phyloP scores from a whole-genome alignment of 2,888 invertebrate genomes.

The Dicycla oo region DNA sequence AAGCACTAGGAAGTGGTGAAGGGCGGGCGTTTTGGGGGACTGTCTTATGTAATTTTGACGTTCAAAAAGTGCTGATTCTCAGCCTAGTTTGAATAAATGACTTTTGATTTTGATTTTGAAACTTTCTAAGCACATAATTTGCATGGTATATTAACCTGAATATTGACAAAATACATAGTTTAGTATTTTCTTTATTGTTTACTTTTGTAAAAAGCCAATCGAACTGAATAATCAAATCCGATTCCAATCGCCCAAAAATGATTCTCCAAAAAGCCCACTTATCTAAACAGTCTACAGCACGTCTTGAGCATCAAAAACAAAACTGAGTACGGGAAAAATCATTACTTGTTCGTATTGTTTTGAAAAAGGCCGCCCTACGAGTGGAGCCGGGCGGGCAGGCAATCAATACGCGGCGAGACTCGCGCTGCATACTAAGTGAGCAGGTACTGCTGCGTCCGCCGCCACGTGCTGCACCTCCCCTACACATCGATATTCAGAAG shows the following conservation, averaged over 20 bases:
- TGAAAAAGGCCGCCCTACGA: slow-evolving; percentile 85
- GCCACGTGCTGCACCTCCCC: slow-evolving; percentile 69
- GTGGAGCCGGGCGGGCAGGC: slow-evolving; percentile 75
- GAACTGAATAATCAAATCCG: slow-evolving; percentile 42
- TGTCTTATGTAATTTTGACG: no score
- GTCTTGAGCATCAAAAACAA: slow-evolving; percentile 68
- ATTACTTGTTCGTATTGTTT: slow-evolving; percentile 82
- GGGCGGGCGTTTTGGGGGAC: no score
- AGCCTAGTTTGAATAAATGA: no score
- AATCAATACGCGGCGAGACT: slow-evolving; percentile 92
- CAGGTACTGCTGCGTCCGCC: slow-evolving; percentile 71
- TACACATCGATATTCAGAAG: slow-evolving; percentile 65
- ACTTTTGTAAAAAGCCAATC: slow-evolving; percentile 22
- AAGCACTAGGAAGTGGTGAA: no score
- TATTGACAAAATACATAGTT: neutral
- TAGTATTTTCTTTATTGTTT: neutral
- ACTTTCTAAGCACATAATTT: neutral
- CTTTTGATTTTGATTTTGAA: no score
- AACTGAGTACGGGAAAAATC: slow-evolving; percentile 68
- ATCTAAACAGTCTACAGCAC: slow-evolving; percentile 57
- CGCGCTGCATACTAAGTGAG: slow-evolving; percentile 91
- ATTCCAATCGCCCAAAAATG: slow-evolving; percentile 47
- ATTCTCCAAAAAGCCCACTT: slow-evolving; percentile 51
- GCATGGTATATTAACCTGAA: no score
- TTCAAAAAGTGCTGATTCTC: no score